phyloP scores from a whole-genome alignment of 2,113 vertebrate species.

The Gobius niger region DNA sequence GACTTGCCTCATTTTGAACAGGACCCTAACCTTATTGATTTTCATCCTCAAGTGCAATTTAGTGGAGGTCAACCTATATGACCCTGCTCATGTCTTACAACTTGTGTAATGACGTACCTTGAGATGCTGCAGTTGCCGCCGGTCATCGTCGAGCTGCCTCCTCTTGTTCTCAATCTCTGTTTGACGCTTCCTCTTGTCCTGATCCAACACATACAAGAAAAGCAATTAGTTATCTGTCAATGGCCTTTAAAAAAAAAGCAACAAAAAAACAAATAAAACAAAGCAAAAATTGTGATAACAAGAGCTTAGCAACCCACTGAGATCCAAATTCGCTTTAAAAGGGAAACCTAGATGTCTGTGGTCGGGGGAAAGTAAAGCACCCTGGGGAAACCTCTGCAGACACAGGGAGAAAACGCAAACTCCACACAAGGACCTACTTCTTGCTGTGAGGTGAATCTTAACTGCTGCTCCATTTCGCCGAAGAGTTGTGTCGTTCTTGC shows the following conservation, averaged over 20 bases:
- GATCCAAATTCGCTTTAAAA: too few species aligned
- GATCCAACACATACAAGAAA: constrained; percentile 32
- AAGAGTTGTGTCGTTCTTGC: too few species aligned
- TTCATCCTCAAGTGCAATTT: neutral
- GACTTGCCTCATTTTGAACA: neutral
- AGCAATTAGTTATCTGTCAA: neutral
- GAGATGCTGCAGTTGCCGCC: constrained; percentile 91
- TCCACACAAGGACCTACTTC: too few species aligned
- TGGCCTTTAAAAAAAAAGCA: neutral
- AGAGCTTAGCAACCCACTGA: neutral
- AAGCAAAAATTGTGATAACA: too few species aligned
- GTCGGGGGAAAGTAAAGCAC: too few species aligned
- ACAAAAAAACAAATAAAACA: neutral
- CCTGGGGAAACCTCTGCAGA: too few species aligned
- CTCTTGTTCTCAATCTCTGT: constrained; percentile 90
- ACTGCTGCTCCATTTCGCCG: too few species aligned
- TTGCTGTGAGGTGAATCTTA: too few species aligned
- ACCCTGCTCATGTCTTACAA: too few species aligned
- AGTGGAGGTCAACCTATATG: too few species aligned
- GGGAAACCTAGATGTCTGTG: too few species aligned
- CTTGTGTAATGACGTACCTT: constrained; percentile 77
- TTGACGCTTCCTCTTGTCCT: constrained; percentile 93
- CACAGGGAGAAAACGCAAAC: too few species aligned
- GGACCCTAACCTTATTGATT: neutral
- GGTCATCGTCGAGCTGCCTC: constrained; percentile 90